phyloP scores from a whole-genome alignment of 2,113 vertebrate genomes.

The Xenopus borealis region DNA sequence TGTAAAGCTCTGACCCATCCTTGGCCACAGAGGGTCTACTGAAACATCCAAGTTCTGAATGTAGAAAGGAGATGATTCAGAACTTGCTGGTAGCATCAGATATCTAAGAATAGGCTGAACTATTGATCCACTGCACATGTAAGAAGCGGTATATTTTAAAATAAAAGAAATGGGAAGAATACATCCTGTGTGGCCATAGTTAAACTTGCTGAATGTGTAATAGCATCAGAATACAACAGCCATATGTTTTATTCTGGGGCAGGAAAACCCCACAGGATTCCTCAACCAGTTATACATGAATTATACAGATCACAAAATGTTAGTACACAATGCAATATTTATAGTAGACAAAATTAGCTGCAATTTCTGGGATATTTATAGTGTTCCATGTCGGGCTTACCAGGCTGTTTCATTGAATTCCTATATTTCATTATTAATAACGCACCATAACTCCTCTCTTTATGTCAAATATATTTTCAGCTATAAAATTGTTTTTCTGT shows the following conservation, averaged over 20 bases:
- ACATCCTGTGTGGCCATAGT: background rate
- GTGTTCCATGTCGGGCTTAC: too few species aligned
- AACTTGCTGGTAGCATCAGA: background rate
- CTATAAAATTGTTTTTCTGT: conserved; percentile 3
- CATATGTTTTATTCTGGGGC: background rate
- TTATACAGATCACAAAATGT: background rate
- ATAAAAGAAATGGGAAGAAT: background rate
- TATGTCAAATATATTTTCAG: background rate
- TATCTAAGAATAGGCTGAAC: background rate
- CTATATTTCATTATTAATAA: too few species aligned
- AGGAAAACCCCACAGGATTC: background rate
- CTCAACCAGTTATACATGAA: background rate
- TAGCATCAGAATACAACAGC: background rate
- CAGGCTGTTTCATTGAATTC: too few species aligned
- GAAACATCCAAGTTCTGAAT: background rate
- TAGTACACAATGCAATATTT: background rate
- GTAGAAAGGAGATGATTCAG: background rate
- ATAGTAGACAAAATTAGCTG: background rate
- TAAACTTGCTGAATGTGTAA: background rate
- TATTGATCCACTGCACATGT: background rate
- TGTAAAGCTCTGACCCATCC: background rate
- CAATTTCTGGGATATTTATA: background rate
- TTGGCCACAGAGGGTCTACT: background rate
- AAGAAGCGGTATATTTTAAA: background rate
- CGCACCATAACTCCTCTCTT: too few species aligned